Evolutionary conservation across 2,113 vertebrate species (phyloP).

Genomic region (Daphoenositta chrysoptera): DNA sequence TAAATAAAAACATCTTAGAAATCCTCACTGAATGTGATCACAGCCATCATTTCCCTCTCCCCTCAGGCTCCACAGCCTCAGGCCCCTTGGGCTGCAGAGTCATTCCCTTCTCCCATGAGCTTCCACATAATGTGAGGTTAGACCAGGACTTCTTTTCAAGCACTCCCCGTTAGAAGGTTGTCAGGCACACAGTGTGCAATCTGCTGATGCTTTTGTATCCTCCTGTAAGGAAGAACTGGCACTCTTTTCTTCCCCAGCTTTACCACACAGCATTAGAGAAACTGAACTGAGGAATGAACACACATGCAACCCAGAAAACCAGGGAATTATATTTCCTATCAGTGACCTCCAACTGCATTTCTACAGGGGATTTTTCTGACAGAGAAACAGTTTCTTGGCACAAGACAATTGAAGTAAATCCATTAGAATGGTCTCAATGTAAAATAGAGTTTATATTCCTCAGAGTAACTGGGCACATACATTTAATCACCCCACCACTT

Average conservation of each 20-base stretch:
- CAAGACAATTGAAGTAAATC: background rate
- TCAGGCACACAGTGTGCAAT: background rate
- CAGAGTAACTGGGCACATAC: background rate
- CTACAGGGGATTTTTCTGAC: background rate
- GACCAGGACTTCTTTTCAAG: background rate
- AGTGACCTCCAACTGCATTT: background rate
- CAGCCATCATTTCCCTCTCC: background rate
- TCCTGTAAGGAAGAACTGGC: background rate
- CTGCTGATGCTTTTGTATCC: background rate
- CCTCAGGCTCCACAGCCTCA: background rate
- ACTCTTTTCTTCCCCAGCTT: background rate
- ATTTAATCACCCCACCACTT: background rate
- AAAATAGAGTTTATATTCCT: background rate
- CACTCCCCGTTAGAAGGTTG: background rate
- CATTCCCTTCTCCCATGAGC: background rate
- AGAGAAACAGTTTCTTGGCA: background rate
- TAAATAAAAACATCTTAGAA: background rate
- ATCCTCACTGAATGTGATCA: background rate
- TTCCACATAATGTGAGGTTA: background rate
- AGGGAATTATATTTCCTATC: background rate
- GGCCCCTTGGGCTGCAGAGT: background rate
- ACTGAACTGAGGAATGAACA: background rate
- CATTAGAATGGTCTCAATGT: background rate
- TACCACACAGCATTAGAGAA: background rate
- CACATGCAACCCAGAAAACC: background rate